Percentiles rank a stretch among this genome's conserved stretches.
Conservation (phyloP, 2,797 vertebrate species). For the Mergus octosetaceus region DNA sequence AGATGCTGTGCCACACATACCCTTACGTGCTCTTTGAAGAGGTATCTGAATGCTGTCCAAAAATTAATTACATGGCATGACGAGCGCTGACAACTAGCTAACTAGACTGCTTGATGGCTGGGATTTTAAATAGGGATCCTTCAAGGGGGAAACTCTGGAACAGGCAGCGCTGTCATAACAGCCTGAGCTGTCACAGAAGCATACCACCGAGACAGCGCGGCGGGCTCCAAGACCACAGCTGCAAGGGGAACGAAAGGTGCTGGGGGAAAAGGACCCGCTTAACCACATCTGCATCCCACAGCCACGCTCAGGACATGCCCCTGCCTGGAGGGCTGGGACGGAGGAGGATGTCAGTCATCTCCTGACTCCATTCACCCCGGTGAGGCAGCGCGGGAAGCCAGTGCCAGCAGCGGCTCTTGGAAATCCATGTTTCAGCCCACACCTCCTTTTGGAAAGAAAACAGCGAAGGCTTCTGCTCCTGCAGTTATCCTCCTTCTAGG, state of each 20-base stretch:
- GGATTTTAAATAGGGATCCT: constrained; percentile 25
- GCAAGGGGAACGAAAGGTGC: neutral
- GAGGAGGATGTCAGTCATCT: neutral
- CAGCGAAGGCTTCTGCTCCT: neutral
- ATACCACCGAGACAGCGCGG: neutral
- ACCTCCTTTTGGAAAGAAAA: neutral
- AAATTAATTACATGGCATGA: constrained; percentile 33
- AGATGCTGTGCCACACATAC: neutral
- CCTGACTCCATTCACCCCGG: neutral
- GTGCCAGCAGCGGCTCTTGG: neutral
- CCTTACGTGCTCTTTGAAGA: neutral
- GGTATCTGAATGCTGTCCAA: constrained; percentile 31
- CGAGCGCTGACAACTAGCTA: constrained; percentile 47
- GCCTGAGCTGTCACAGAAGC: neutral
- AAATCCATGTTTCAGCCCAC: neutral
- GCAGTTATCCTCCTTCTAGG: neutral
- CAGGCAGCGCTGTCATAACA: neutral
- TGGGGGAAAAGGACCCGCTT: neutral
- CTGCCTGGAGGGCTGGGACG: neutral
- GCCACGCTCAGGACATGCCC: neutral
- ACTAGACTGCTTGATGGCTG: neutral
- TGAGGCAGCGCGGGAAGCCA: neutral
- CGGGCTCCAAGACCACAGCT: neutral
- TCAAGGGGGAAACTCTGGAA: neutral
- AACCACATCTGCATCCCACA: neutral